Base-by-base conservation (phyloP, 2,888 invertebrate species). In the Drosophila merina region DNA sequence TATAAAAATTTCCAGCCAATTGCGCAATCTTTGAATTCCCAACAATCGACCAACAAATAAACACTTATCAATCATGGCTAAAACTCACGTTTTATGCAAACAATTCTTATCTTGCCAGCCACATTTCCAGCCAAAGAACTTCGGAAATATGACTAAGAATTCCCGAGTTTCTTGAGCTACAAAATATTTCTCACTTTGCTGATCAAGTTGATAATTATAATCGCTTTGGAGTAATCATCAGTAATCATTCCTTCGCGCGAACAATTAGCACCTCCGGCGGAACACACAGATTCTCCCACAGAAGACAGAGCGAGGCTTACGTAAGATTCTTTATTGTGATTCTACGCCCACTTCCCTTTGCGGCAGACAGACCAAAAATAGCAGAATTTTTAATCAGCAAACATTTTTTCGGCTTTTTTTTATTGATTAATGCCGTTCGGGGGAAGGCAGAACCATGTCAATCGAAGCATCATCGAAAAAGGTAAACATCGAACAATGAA, bases 381-480 rank as follows among this genome's bases (percentile, higher is more conserved):
- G 67, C 57, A 76, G 79, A 66, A 36, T 64, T 66, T 78, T 78
- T 81, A 88, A 86, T 88, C 86, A 80, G 67, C 80, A 77, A 77
- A 74, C 79, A 79, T 40, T 75, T 82, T 70, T 68, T 72, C 73
- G 38, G 38, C n/a, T 44, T 30, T 7, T 31, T 75, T 85, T 86
- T 84, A 84, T 84, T 84, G 84, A 84, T 84, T 84, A 86, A 84
- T 86, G 70, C 72, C 67, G 72, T 86, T 76, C 85, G 88, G n/a
- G n/a, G n/a, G n/a, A n/a, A n/a, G 28, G 5, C 28, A 28, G 28
- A 28, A 28, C 14, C 14, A 14, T 33, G 70, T 60, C 69, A 70
- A 42, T 56, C 42, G 57, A 49, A 36, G 50, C 55, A 40, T 55
- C 66, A 54, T 48, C 36, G 36, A 44, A 48, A 50, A 62, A 45